These are phyloP conservation scores for Manduca sexta DNA, from an alignment of 1,140 invertebrate species.

Conservation along the genomic window DNA sequence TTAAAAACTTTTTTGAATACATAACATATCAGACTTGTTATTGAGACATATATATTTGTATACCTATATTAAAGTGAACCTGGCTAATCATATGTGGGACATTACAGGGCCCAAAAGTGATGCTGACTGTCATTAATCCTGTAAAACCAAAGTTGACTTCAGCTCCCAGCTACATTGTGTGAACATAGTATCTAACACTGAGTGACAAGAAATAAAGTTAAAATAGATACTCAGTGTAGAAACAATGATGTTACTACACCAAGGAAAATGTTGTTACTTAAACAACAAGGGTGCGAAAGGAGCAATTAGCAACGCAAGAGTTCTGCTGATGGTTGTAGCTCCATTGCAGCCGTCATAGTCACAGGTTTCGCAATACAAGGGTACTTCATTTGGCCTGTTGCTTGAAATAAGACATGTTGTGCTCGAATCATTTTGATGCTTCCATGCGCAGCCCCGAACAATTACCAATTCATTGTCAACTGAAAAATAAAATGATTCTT, in stretches of 20 bases:
- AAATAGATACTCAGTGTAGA: neutral
- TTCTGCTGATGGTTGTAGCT: slow-evolving; percentile 54
- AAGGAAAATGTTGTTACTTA: slow-evolving; percentile 32
- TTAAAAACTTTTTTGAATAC: too few species aligned
- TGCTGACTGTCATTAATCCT: too few species aligned
- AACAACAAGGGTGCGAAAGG: slow-evolving; percentile 57
- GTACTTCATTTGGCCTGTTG: slow-evolving; percentile 61
- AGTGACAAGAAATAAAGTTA: too few species aligned
- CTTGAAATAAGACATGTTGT: slow-evolving; percentile 68
- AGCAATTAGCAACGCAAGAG: slow-evolving; percentile 58
- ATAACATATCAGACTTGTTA: too few species aligned
- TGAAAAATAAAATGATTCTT: slow-evolving; percentile 36
- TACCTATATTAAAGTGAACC: too few species aligned
- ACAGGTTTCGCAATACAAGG: slow-evolving; percentile 74
- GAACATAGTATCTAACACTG: too few species aligned
- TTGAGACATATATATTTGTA: too few species aligned
- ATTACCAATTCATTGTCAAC: slow-evolving; percentile 67
- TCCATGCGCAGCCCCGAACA: slow-evolving; percentile 73
- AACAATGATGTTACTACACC: neutral
- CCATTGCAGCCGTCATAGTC: slow-evolving; percentile 73
- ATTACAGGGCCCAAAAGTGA: too few species aligned
- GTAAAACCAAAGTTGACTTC: too few species aligned
- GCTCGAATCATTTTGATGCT: slow-evolving; percentile 70
- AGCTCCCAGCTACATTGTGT: too few species aligned
- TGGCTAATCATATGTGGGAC: too few species aligned